Percentiles rank a stretch among this genome's conserved stretches.
Conservation (phyloP, 2,797 vertebrate genomes). For the Meda fulgida region DNA sequence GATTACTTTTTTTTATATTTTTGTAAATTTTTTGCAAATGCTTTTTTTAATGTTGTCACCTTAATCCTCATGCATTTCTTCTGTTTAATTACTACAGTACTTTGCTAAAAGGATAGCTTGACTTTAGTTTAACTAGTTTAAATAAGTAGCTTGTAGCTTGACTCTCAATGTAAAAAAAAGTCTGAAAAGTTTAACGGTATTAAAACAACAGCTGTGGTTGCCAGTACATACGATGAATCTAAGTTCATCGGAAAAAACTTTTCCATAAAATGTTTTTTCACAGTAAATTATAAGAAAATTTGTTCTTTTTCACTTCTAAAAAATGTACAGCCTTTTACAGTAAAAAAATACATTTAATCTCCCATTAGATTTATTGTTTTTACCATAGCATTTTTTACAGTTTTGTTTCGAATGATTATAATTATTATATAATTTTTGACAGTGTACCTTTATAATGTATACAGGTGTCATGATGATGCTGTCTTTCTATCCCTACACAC, state of each 20-base stretch:
- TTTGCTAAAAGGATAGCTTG: neutral
- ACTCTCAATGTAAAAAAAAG: neutral
- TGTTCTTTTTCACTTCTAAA: neutral
- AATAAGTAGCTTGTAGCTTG: neutral
- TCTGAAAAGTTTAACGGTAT: neutral
- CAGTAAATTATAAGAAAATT: neutral
- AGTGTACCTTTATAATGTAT: neutral
- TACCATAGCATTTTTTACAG: too few relatives aligned
- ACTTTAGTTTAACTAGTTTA: neutral
- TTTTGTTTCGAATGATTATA: too few relatives aligned
- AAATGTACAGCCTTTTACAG: neutral
- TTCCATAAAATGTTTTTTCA: neutral
- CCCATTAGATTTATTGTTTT: too few relatives aligned
- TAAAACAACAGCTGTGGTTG: neutral
- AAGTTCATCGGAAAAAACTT: neutral
- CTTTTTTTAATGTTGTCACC: neutral
- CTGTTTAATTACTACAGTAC: neutral
- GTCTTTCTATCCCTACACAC: slow-evolving; percentile 32
- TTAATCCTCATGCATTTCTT: neutral
- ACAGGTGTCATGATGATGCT: slow-evolving; percentile 12
- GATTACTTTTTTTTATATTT: too few relatives aligned
- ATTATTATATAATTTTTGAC: neutral
- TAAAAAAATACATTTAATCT: too few relatives aligned
- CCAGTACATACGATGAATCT: neutral
- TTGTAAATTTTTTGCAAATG: too few relatives aligned